These are phyloP conservation scores for Ptilonorhynchus violaceus DNA, from an alignment of 2,113 vertebrate genomes.

Conservation along the genomic window DNA sequence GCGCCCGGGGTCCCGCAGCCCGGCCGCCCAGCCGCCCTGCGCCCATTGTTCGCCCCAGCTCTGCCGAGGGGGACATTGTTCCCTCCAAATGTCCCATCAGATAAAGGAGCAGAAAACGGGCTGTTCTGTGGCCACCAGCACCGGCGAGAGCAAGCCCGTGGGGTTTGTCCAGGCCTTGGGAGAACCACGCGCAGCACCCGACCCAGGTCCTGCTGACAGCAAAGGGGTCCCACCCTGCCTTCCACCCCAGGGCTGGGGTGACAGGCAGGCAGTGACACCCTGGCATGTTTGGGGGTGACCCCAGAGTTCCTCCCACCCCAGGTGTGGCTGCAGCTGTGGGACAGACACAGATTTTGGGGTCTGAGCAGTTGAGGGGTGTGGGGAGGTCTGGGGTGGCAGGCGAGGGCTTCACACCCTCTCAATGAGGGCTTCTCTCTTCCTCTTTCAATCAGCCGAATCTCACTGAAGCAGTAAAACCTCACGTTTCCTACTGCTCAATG, in stretches of 20 bases:
- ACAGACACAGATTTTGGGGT: background rate
- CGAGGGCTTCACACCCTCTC: background rate
- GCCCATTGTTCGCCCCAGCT: conserved; percentile 14
- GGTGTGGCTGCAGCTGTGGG: background rate
- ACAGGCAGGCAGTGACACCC: background rate
- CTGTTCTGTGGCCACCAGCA: background rate
- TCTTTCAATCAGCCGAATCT: background rate
- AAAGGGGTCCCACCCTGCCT: background rate
- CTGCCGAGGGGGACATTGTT: background rate
- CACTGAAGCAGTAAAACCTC: conserved; percentile 25
- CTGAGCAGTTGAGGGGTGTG: rapidly evolving
- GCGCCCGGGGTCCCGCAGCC: background rate
- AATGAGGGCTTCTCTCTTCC: background rate
- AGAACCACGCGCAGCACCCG: background rate
- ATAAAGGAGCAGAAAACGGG: background rate
- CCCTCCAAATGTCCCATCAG: background rate
- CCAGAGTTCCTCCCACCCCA: background rate
- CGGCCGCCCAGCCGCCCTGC: background rate
- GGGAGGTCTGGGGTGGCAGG: rapidly evolving
- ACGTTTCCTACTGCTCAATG: conserved; percentile 8
- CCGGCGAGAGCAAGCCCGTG: rapidly evolving
- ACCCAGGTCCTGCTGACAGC: rapidly evolving
- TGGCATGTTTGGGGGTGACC: background rate
- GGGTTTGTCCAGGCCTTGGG: background rate
- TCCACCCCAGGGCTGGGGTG: background rate